Percentiles rank a stretch among this genome's conserved stretches.
Conservation (phyloP, 2,888 invertebrate genomes). For the Ariolimax columbianus region DNA sequence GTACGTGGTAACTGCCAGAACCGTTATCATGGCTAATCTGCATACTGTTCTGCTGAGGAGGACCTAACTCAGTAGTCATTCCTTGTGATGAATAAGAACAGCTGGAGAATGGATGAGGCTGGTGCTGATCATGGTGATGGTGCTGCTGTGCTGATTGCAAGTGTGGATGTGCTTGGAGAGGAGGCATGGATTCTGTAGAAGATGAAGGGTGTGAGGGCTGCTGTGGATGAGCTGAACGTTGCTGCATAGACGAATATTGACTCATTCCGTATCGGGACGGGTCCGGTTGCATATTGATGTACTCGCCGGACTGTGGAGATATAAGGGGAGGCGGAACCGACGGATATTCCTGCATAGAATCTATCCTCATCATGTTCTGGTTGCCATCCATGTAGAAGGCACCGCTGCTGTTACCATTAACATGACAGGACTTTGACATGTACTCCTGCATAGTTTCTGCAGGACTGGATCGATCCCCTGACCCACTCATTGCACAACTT, state of each 20-base stretch:
- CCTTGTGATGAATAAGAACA: conserved; percentile 35
- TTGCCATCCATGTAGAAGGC: conserved; percentile 62
- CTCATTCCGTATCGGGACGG: conserved; percentile 43
- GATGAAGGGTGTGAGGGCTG: conserved; percentile 24
- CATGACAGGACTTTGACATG: conserved; percentile 51
- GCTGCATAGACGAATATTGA: conserved; percentile 44
- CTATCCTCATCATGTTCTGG: conserved; percentile 62
- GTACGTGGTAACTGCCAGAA: conserved; percentile 37
- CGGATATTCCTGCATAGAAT: conserved; percentile 48
- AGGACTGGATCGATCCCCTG: conserved; percentile 30
- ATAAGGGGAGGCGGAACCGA: conserved; percentile 22
- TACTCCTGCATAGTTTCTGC: conserved; percentile 58
- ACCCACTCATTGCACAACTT: conserved; percentile 53
- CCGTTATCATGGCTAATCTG: conserved; percentile 27
- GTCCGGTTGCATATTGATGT: conserved; percentile 28
- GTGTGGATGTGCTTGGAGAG: conserved; percentile 37
- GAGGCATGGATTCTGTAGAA: conserved; percentile 19
- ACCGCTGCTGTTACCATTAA: conserved; percentile 19
- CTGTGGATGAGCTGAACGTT: conserved; percentile 21
- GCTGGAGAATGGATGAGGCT: conserved; percentile 31
- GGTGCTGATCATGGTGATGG: conserved; percentile 4
- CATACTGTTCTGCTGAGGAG: conserved; percentile 42
- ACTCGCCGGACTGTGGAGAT: conserved; percentile 12
- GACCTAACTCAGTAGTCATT: conserved; percentile 19
- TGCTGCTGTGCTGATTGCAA: conserved; percentile 43